Conservation (phyloP, 2,113 vertebrate species). For the Andinoacara biseriatus region DNA sequence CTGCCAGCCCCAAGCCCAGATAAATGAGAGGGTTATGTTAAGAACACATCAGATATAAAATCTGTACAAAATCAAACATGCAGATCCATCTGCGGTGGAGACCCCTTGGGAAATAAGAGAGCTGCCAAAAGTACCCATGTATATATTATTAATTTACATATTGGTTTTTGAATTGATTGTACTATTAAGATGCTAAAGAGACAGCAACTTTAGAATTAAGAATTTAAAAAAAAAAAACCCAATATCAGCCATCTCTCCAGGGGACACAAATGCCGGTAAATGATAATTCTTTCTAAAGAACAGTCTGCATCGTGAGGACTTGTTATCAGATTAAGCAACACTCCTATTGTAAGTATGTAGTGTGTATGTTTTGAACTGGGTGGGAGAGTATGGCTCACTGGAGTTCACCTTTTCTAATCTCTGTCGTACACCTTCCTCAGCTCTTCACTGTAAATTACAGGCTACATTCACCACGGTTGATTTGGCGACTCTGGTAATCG, state of each 20-base stretch:
- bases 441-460: constrained; percentile 69
- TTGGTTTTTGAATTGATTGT: not conserved
- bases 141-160: not conserved
- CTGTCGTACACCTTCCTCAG: constrained; percentile 69
- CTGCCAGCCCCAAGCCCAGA: too few relatives aligned
- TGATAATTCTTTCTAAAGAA: not conserved
- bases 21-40: too few relatives aligned
- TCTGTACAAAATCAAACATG: too few relatives aligned
- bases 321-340: constrained; percentile 25
- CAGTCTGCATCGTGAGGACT: not conserved
- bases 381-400: constrained; percentile 17
- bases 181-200: not conserved
- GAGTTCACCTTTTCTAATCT: constrained; percentile 74
- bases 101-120: too few relatives aligned
- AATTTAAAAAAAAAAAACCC: not conserved
- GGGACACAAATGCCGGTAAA: not conserved
- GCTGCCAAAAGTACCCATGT: too few relatives aligned
- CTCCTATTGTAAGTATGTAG: constrained; percentile 14
- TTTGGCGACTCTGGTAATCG: constrained; percentile 68
- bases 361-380: constrained; percentile 27
- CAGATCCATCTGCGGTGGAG: too few relatives aligned
- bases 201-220: not conserved
- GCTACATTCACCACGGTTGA: constrained; percentile 60
- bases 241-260: not conserved
- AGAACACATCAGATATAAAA: too few relatives aligned